phyloP scores from a whole-genome alignment of 2,113 vertebrate genomes.

The Tenebrosternarchus preto region DNA sequence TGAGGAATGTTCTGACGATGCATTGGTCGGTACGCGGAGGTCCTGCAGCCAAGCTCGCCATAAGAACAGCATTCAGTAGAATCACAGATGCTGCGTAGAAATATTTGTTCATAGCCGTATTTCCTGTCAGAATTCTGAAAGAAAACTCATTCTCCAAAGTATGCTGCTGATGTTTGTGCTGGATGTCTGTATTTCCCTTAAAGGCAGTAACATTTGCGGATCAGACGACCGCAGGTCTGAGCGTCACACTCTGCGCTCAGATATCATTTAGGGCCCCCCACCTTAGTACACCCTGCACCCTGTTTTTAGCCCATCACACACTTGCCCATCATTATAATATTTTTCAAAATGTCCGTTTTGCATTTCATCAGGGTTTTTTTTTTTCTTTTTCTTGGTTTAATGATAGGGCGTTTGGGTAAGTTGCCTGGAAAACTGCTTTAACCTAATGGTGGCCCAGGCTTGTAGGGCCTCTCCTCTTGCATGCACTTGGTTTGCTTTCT shows the following conservation, averaged over 20 bases:
- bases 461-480: constrained; percentile 14
- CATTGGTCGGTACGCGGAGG: not conserved
- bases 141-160: not conserved
- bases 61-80: not conserved
- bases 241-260: constrained; percentile 56
- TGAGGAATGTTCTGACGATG: not conserved
- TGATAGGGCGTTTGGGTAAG: constrained; percentile 50
- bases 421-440: constrained; percentile 54
- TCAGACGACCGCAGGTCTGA: constrained; percentile 56
- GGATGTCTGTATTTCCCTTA: constrained; percentile 39
- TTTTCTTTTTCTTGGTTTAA: constrained; percentile 40
- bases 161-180: not conserved
- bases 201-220: constrained; percentile 46
- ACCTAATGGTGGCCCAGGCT: constrained; percentile 33
- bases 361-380: constrained; percentile 13
- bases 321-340: constrained; percentile 26
- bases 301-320: not conserved
- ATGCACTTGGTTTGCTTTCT: constrained; percentile 7
- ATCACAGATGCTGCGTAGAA: not conserved
- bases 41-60: not conserved
- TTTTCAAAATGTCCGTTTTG: constrained; percentile 10
- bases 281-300: not conserved
- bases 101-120: not conserved
- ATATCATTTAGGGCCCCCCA: not conserved
- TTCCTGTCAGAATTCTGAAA: not conserved